These are phyloP conservation scores for Ptychadena robeensis DNA, from an alignment of 2,797 vertebrate species.

Conservation along the genomic window DNA sequence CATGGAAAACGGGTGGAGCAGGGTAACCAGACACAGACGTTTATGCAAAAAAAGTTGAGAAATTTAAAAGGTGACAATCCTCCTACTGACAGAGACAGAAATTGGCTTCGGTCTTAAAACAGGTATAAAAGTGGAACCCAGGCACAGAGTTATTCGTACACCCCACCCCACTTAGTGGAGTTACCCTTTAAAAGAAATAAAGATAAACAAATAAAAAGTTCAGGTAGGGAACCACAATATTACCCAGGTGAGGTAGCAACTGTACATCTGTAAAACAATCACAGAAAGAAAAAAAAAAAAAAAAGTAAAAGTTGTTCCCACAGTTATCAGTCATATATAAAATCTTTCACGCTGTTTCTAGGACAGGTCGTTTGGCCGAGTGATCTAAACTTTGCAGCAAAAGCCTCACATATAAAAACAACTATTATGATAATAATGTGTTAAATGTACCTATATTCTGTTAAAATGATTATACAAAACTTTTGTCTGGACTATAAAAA, in stretches of 20 bases:
- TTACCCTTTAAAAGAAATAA: neutral
- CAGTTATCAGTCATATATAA: constrained; percentile 60
- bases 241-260: constrained; percentile 60
- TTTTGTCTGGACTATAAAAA: constrained; percentile 75
- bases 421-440: constrained; percentile 55
- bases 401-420: constrained; percentile 32
- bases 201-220: neutral
- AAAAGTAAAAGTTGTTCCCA: constrained; percentile 21
- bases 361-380: neutral
- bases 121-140: neutral
- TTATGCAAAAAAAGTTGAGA: neutral
- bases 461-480: constrained; percentile 72
- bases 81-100: neutral
- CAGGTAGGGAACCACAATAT: constrained; percentile 21
- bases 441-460: constrained; percentile 60
- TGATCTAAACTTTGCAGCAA: constrained; percentile 2
- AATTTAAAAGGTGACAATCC: neutral
- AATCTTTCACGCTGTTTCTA: constrained; percentile 29
- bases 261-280: constrained; percentile 57
- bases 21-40: too few species aligned
- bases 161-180: neutral
- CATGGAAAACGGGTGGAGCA: too few species aligned
- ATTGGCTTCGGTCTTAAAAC: neutral
- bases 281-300: neutral
- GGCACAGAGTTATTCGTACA: neutral